A percentile compares a stretch with the other conserved stretches of the same genome.
Conservation (phyloP, 2,888 invertebrate species). For the Synergus gifuensis region DNA sequence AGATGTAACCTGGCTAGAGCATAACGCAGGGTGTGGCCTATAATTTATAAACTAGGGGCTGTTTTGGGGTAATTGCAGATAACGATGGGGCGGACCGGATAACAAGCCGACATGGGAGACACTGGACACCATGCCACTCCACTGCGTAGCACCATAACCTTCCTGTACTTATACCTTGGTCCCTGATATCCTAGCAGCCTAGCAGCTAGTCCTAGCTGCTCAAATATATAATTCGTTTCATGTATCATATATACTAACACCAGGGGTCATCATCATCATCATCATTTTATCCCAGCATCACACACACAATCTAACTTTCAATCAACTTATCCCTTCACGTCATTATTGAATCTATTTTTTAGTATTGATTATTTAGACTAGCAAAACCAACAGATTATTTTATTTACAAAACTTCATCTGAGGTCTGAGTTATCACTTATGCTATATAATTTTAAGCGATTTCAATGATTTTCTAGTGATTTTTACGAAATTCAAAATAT, state of each 20-base stretch:
- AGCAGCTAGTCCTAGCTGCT: background rate
- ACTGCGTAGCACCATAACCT: constrained; percentile 51
- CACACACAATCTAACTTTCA: background rate
- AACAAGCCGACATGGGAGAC: constrained; percentile 77
- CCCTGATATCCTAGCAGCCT: constrained; percentile 40
- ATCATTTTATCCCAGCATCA: background rate
- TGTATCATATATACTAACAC: background rate
- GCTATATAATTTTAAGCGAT: too few species aligned
- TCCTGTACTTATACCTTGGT: constrained; percentile 42
- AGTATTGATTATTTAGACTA: too few species aligned
- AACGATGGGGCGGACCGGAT: constrained; percentile 76
- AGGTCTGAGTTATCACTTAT: too few species aligned
- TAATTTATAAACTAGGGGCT: constrained; percentile 77
- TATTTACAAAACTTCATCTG: too few species aligned
- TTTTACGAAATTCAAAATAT: too few species aligned
- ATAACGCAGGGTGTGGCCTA: constrained; percentile 69
- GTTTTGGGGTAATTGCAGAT: constrained; percentile 77
- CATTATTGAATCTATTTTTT: too few species aligned
- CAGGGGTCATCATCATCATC: background rate
- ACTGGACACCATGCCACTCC: constrained; percentile 72
- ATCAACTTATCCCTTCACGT: background rate
- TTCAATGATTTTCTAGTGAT: too few species aligned
- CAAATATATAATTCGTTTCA: constrained; percentile 11
- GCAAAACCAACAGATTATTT: too few species aligned
- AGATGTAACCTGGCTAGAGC: constrained; percentile 69